phyloP scores from a whole-genome alignment of 2,888 invertebrate genomes.

The Fissipunctia ypsillon region DNA sequence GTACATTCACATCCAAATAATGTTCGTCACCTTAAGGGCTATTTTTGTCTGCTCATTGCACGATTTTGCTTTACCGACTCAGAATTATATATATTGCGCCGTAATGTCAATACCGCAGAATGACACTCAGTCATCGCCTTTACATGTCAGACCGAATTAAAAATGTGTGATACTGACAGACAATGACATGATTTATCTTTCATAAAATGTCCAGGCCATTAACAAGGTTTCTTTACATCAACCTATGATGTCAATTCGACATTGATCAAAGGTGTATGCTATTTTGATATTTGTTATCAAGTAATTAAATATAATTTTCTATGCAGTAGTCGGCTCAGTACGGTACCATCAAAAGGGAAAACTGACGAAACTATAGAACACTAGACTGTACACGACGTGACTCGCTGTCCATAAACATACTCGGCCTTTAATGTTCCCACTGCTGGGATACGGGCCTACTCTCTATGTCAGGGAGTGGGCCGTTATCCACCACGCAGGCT shows the following conservation, averaged over 20 bases:
- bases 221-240: too few species aligned
- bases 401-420: too few species aligned
- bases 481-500: not conserved
- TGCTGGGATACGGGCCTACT: not conserved
- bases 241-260: too few species aligned
- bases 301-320: not conserved
- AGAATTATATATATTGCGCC: not conserved
- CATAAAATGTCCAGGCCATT: too few species aligned
- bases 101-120: not conserved
- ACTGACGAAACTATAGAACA: not conserved
- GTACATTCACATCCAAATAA: conserved; percentile 72
- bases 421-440: not conserved
- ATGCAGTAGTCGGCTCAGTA: not conserved
- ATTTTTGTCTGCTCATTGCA: not conserved
- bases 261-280: too few species aligned
- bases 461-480: not conserved
- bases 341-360: not conserved
- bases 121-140: not conserved
- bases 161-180: not conserved
- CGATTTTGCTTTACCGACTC: not conserved
- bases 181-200: too few species aligned
- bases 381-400: not conserved
- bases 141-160: not conserved
- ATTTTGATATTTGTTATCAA: too few species aligned
- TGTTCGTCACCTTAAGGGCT: not conserved